phyloP scores from a whole-genome alignment of 2,113 vertebrate species.

The Plecturocebus donacophilus region DNA sequence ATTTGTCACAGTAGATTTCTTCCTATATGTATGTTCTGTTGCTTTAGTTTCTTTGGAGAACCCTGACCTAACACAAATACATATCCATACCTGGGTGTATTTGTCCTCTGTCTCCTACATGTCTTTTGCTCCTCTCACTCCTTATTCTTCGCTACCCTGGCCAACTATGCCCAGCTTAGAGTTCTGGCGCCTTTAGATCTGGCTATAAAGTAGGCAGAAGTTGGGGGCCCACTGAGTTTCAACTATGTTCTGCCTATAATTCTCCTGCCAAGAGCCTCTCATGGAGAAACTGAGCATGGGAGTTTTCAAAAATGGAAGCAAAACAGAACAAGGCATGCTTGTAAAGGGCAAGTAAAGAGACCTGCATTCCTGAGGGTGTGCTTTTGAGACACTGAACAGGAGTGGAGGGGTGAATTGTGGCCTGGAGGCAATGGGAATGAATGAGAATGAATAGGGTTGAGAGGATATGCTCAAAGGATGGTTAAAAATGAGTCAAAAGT shows the following conservation, averaged over 20 bases:
- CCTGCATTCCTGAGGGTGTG: fast-evolving
- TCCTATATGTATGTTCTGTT: neutral
- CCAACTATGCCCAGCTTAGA: neutral
- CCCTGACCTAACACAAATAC: neutral
- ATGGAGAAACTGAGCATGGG: neutral
- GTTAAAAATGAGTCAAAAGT: neutral
- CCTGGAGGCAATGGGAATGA: neutral
- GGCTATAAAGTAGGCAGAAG: neutral
- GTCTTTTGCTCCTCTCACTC: neutral
- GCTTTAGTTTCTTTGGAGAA: neutral
- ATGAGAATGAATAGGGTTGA: neutral
- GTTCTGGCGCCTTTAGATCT: neutral
- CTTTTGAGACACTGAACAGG: neutral
- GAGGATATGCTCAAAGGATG: neutral
- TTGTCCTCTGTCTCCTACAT: neutral
- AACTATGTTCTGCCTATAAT: neutral
- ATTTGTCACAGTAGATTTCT: neutral
- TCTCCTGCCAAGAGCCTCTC: neutral
- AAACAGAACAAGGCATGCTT: neutral
- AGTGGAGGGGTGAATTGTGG: neutral
- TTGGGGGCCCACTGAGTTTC: neutral
- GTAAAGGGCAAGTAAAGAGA: neutral
- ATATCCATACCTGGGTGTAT: neutral
- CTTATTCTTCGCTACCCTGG: neutral
- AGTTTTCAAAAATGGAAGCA: neutral